phyloP scores from a whole-genome alignment of 92 coral and sea anemone genomes.

The Epizoanthus illoricatus region DNA sequence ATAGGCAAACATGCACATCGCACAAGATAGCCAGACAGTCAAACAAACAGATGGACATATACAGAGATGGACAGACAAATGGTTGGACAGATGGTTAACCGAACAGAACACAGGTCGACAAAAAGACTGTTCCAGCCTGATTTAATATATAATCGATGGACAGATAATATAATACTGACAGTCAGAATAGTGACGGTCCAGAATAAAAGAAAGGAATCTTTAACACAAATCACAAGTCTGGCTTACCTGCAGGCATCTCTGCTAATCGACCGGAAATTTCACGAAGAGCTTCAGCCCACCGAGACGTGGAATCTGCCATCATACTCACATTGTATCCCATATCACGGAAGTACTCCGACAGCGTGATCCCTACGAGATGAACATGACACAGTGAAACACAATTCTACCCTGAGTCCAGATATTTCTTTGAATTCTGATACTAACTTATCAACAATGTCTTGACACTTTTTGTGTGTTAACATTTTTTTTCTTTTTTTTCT shows the following conservation, averaged over 20 bases:
- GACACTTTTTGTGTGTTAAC: too few relatives aligned
- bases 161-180: too few relatives aligned
- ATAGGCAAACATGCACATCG: too few relatives aligned
- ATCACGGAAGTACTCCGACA: conserved; percentile 98
- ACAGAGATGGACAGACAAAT: not conserved
- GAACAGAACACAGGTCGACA: too few relatives aligned
- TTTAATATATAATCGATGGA: too few relatives aligned
- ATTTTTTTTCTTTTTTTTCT: too few relatives aligned
- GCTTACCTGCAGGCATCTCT: conserved; percentile 99
- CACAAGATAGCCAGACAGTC: too few relatives aligned
- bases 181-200: not conserved
- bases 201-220: not conserved
- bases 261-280: conserved; percentile 99
- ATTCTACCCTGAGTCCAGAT: not conserved
- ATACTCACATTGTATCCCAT: conserved; percentile 98
- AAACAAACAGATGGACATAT: not conserved
- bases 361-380: conserved; percentile 74
- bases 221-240: not conserved
- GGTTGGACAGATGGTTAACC: too few relatives aligned
- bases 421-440: not conserved
- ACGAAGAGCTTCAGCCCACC: conserved; percentile 99
- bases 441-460: not conserved
- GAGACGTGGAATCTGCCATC: conserved; percentile 99
- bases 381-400: not conserved
- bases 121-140: too few relatives aligned